phyloP scores from a whole-genome alignment of 2,113 vertebrate genomes.

The Pterocles orientalis region DNA sequence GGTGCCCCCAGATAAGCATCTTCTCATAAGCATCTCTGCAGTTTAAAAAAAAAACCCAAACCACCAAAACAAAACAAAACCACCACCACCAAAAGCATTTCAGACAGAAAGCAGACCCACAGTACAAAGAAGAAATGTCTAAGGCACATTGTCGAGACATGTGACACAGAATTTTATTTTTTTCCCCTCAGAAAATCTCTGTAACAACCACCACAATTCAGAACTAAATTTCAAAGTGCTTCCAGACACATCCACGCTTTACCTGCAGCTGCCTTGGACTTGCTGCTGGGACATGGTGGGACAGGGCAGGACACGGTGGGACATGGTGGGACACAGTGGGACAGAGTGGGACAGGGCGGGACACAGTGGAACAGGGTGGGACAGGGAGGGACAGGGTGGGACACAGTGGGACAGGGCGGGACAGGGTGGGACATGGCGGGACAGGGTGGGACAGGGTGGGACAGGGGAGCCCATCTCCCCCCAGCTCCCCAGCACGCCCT shows the following conservation, averaged over 20 bases:
- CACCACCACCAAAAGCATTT: not conserved
- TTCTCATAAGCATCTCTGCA: not conserved
- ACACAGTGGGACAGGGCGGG: not conserved
- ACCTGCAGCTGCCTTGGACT: not conserved
- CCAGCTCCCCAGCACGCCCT: accelerated
- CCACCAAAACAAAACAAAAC: no score
- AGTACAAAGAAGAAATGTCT: not conserved
- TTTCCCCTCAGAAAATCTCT: not conserved
- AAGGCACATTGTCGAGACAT: not conserved
- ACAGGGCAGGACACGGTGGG: not conserved
- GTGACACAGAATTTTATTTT: not conserved
- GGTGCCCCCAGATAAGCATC: not conserved
- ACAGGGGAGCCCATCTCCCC: not conserved
- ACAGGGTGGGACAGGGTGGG: not conserved
- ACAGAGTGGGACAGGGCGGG: not conserved
- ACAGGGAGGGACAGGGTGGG: no score
- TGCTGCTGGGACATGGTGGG: not conserved
- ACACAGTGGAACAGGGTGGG: no score
- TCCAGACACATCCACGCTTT: not conserved
- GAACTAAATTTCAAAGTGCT: not conserved
- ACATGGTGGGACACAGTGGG: no score
- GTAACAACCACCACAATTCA: not conserved
- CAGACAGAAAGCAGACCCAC: not conserved
- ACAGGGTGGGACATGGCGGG: not conserved
- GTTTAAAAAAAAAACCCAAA: not conserved